phyloP scores from a whole-genome alignment of 1,140 invertebrate species.

The Lucilia sericata region DNA sequence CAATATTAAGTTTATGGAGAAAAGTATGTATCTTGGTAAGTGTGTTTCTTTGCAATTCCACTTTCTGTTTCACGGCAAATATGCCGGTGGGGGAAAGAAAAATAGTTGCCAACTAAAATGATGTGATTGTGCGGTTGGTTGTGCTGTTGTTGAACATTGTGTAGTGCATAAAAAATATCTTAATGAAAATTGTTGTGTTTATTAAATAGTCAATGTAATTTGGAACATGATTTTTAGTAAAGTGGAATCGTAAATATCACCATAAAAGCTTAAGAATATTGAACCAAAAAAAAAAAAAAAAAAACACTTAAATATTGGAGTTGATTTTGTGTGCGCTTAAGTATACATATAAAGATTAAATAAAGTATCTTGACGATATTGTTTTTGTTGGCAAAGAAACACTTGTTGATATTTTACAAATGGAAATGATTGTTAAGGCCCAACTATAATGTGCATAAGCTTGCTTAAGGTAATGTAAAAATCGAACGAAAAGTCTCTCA shows the following conservation, averaged over 20 bases:
- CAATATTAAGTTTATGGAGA: slow-evolving; percentile 37
- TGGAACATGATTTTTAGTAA: slow-evolving; percentile 20
- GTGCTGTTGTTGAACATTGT: neutral
- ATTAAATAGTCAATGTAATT: slow-evolving; percentile 21
- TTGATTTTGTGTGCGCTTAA: neutral
- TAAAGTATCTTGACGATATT: neutral
- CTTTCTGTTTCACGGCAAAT: too few species aligned
- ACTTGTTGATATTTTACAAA: neutral
- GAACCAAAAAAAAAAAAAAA: neutral
- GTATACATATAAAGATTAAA: neutral
- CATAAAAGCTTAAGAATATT: neutral
- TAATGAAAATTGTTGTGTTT: slow-evolving; percentile 29
- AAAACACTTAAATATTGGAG: neutral
- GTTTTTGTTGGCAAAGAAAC: neutral
- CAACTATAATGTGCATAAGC: too few species aligned
- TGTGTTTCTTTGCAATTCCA: neutral
- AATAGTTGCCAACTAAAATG: too few species aligned
- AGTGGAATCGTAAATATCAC: neutral
- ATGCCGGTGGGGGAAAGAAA: too few species aligned
- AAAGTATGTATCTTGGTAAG: neutral
- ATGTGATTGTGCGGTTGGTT: neutral
- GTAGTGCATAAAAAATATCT: neutral
- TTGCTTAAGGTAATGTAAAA: too few species aligned
- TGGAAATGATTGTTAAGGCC: too few species aligned
- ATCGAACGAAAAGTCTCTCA: too few species aligned